phyloP scores from a whole-genome alignment of 2,113 vertebrate genomes.

The Cariama cristata region DNA sequence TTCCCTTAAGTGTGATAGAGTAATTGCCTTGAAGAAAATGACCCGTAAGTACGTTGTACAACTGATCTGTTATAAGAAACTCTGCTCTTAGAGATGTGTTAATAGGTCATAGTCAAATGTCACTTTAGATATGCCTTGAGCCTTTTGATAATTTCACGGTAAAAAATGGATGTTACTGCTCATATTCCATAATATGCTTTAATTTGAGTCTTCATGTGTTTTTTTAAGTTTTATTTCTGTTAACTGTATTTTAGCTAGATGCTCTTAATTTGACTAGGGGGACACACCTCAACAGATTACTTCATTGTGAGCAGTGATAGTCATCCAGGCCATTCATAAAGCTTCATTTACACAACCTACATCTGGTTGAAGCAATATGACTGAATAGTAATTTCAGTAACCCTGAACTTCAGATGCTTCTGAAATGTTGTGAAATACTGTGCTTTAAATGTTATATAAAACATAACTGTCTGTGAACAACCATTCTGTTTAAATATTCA shows the following conservation, averaged over 20 bases:
- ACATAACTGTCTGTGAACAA: not conserved
- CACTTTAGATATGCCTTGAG: not conserved
- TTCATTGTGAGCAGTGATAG: not conserved
- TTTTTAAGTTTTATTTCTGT: not conserved
- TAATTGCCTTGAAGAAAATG: not conserved
- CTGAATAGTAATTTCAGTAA: not conserved
- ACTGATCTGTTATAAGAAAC: not conserved
- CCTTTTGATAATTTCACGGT: not conserved
- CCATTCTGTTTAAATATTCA: not conserved
- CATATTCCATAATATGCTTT: not conserved
- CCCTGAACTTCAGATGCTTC: not conserved
- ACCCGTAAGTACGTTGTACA: accelerated
- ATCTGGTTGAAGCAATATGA: not conserved
- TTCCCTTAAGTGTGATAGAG: not conserved
- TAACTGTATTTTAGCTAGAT: not conserved
- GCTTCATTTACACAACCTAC: not conserved
- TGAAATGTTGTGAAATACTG: not conserved
- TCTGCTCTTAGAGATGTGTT: not conserved
- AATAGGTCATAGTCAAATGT: not conserved
- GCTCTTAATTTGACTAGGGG: not conserved
- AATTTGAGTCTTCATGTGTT: not conserved
- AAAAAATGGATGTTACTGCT: not conserved
- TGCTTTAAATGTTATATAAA: not conserved
- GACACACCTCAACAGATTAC: not conserved
- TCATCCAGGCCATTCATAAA: not conserved